Conservation (phyloP, 2,888 invertebrate species). For the Synergus umbraculus region DNA sequence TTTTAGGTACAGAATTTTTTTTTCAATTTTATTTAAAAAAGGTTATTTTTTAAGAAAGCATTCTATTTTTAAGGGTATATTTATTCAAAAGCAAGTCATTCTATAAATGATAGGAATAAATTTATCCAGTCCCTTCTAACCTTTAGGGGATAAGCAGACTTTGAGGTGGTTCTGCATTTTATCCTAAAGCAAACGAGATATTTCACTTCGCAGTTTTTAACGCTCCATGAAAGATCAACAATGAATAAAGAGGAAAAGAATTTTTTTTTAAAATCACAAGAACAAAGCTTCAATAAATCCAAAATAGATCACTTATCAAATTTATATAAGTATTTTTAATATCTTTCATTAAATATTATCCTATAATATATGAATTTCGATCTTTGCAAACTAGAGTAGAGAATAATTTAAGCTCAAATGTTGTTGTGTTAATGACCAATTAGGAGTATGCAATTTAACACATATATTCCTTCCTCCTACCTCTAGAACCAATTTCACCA, state of each 20-base stretch:
- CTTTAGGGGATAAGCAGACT: too few relatives aligned
- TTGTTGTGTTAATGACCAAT: constrained; percentile 6
- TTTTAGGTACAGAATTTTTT: too few relatives aligned
- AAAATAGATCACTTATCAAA: background rate
- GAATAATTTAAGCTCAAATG: background rate
- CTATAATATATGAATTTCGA: too few relatives aligned
- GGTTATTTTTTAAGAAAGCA: background rate
- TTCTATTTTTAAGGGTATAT: background rate
- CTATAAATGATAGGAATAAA: background rate
- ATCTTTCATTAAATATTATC: too few relatives aligned
- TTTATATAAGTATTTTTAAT: too few relatives aligned
- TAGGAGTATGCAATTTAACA: background rate
- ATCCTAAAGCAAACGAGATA: constrained; percentile 25
- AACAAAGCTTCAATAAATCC: background rate
- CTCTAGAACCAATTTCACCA: background rate
- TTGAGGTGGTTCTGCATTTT: background rate
- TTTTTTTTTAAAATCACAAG: background rate
- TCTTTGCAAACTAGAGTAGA: background rate
- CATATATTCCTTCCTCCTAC: background rate
- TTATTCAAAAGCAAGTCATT: background rate
- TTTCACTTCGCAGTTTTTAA: background rate
- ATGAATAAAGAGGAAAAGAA: background rate
- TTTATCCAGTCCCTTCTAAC: constrained; percentile 1
- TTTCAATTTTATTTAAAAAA: too few relatives aligned
- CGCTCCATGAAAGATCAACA: constrained; percentile 4